These are phyloP conservation scores for Labrus mixtus DNA, from an alignment of 2,113 vertebrate species.

Conservation along the genomic window DNA sequence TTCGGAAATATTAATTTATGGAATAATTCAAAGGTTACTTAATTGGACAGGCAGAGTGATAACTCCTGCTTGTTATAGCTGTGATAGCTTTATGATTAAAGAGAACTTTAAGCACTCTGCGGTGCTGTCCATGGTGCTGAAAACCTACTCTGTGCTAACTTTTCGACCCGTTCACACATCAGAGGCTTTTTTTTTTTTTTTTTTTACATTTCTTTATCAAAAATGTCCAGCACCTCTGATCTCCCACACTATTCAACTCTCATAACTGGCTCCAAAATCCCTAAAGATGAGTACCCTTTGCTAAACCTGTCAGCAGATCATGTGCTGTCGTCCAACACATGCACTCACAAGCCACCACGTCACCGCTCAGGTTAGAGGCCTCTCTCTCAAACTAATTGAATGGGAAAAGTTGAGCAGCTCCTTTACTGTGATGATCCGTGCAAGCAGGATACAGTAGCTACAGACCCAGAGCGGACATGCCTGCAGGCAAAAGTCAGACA, in stretches of 20 bases:
- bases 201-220: constrained; percentile 44
- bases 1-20: constrained; percentile 72
- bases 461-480: constrained; percentile 72
- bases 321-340: constrained; percentile 37
- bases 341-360: constrained; percentile 33
- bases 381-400: constrained; percentile 71
- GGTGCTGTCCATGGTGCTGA: constrained; percentile 67
- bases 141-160: constrained; percentile 35
- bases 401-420: constrained; percentile 72
- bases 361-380: constrained; percentile 42
- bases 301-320: constrained; percentile 59
- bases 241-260: constrained; percentile 38
- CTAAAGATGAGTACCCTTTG: constrained; percentile 61
- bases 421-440: constrained; percentile 51
- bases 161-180: constrained; percentile 19
- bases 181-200: neutral
- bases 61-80: constrained; percentile 34
- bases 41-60: constrained; percentile 72
- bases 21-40: constrained; percentile 69
- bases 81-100: constrained; percentile 68
- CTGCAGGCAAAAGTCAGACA: constrained; percentile 75
- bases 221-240: constrained; percentile 47
- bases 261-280: constrained; percentile 40
- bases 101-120: constrained; percentile 25
- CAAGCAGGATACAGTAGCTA: constrained; percentile 61